Evolutionary conservation across 2,888 invertebrate species (phyloP).

Genomic region (Eupithecia abbreviata): DNA sequence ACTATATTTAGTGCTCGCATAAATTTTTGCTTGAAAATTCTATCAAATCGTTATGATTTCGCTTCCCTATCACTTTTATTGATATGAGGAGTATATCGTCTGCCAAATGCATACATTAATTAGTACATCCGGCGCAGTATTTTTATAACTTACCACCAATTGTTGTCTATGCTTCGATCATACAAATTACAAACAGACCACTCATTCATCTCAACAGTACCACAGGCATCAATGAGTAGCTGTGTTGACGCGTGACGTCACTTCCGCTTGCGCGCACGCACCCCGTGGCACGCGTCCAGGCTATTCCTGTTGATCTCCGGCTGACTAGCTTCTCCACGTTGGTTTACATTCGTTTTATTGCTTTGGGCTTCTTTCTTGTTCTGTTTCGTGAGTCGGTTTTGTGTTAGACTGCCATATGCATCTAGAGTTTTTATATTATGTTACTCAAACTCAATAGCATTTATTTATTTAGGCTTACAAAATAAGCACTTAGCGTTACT

Average conservation of each 20-base stretch:
- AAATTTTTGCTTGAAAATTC: not conserved
- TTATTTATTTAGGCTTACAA: too few species aligned
- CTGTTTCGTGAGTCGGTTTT: not conserved
- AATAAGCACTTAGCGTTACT: too few species aligned
- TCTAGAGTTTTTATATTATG: not conserved
- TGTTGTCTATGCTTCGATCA: not conserved
- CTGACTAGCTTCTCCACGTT: conserved; percentile 26
- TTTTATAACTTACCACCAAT: not conserved
- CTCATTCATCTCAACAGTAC: conserved; percentile 29
- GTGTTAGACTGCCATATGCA: not conserved
- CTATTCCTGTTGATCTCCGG: conserved; percentile 57
- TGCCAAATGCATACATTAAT: not conserved
- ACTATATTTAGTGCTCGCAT: not conserved
- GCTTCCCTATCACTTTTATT: not conserved
- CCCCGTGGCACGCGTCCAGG: conserved; percentile 60
- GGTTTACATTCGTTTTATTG: conserved; percentile 25
- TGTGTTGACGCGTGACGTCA: conserved; percentile 53
- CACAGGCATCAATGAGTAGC: conserved; percentile 34
- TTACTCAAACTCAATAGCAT: not conserved
- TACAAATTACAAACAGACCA: conserved; percentile 5
- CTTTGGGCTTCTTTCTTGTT: not conserved
- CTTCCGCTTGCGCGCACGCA: conserved; percentile 61
- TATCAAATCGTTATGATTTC: not conserved
- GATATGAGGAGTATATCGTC: not conserved
- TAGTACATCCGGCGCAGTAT: not conserved